A percentile compares a stretch with the other conserved stretches of the same genome.
phyloP scores from a whole-genome alignment of 2,888 invertebrate genomes.

The Chesias legatella region DNA sequence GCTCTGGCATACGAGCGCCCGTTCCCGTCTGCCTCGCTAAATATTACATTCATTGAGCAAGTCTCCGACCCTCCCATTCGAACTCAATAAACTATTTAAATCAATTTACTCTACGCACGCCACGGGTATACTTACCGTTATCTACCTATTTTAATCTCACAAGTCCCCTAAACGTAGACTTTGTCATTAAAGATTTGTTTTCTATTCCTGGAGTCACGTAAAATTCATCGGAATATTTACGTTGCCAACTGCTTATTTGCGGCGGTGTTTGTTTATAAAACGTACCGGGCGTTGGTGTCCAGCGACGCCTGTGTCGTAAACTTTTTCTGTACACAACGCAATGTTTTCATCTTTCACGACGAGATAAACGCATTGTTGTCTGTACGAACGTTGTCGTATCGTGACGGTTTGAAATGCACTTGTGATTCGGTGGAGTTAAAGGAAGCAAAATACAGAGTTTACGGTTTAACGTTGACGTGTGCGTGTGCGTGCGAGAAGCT shows the following conservation, averaged over 20 bases:
- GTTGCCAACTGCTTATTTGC: constrained; percentile 54
- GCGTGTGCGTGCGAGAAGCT: constrained; percentile 56
- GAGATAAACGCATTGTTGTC: constrained; percentile 24
- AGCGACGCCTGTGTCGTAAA: constrained; percentile 39
- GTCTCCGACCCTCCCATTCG: constrained; percentile 33
- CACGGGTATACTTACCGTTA: constrained; percentile 16
- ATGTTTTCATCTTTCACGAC: constrained; percentile 23
- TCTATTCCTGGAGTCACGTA: constrained; percentile 38
- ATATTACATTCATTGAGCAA: constrained; percentile 50
- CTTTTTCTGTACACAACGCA: constrained; percentile 34
- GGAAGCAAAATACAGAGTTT: constrained; percentile 56
- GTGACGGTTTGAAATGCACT: neutral
- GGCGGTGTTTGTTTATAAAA: constrained; percentile 58
- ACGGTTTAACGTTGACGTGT: constrained; percentile 64
- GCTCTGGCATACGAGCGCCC: constrained; percentile 31
- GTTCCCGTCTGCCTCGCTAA: constrained; percentile 37
- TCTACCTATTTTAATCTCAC: constrained; percentile 33
- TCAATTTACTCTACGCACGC: constrained; percentile 23
- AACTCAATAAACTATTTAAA: constrained; percentile 33
- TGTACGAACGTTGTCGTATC: constrained; percentile 9
- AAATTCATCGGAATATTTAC: constrained; percentile 39
- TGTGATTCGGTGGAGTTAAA: constrained; percentile 21
- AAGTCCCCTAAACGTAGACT: constrained; percentile 25
- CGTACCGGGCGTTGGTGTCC: constrained; percentile 41
- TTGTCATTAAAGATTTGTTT: constrained; percentile 30